These are phyloP conservation scores for Rousettus leschenaultii DNA, from an alignment of 2,113 vertebrate species.

Conservation along the genomic window DNA sequence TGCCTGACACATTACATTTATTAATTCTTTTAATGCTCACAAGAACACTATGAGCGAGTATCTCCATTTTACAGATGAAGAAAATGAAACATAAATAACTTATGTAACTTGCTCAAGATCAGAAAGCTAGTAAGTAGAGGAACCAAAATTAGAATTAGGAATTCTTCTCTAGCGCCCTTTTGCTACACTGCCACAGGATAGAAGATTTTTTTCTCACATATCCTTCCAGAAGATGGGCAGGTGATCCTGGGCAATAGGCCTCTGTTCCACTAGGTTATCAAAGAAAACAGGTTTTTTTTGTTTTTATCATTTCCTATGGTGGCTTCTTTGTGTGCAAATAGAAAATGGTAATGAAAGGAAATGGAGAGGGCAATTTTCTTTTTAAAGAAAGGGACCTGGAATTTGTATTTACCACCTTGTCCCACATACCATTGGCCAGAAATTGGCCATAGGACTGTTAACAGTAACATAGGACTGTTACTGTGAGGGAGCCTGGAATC, in stretches of 20 bases:
- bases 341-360: background rate
- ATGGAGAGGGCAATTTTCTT: background rate
- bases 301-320: background rate
- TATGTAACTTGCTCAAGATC: background rate
- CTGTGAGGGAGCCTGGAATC: background rate
- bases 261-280: background rate
- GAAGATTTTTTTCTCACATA: background rate
- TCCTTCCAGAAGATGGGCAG: background rate
- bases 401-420: background rate
- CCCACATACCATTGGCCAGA: background rate
- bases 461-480: too few relatives aligned
- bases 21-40: background rate
- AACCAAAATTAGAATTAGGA: background rate
- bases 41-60: background rate
- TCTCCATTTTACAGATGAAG: background rate
- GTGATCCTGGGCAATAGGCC: background rate
- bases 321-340: background rate
- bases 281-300: background rate
- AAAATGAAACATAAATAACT: background rate
- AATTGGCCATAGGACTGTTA: background rate
- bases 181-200: background rate
- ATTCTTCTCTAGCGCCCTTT: background rate
- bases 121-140: background rate
- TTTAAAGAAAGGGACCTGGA: background rate
- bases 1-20: background rate